Evolutionary conservation across 2,797 vertebrate genomes (phyloP), one percentile per base, ranked within the genome.

Genomic region (Pipistrellus pipistrellus): DNA sequence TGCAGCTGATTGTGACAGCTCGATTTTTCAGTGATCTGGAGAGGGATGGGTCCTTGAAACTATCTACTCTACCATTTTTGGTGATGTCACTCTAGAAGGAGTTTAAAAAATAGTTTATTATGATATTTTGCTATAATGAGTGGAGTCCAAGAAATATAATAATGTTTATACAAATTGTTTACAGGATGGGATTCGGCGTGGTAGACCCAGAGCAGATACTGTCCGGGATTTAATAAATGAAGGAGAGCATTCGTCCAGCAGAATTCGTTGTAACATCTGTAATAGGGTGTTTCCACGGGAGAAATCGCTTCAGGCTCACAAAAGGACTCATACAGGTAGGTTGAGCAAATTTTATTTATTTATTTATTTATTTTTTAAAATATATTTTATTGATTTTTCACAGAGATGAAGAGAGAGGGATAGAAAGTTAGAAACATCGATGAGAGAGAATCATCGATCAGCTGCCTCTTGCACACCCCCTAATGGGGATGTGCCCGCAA

Each of bases 301-400:
- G 97, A 99, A 99, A 69, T 99, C 99, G 1, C 98, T 99, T 53
- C 99, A 99, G 97, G 99, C 99, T 23, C 99, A 99, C 97, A 99
- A 99, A 97, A 99, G 99, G 94, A 99, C 99, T 69, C 99, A 99
- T 96, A 99, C 99, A 5, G 99, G 99, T 99, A 97, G 97, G 97
- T 53, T 9, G 20, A 77, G 53, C 55, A 82, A 23, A 48, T 72
- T 69, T 55, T 62, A 66, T n/a, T n/a, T n/a, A n/a, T n/a, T n/a
- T n/a, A n/a, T n/a, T n/a, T n/a, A n/a, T n/a, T n/a, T n/a, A n/a
- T n/a, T n/a, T n/a, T n/a, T n/a, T n/a, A n/a, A n/a, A n/a, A n/a
- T n/a, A n/a, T n/a, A n/a, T n/a, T n/a, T n/a, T n/a, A n/a, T n/a
- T n/a, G n/a, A n/a, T n/a, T n/a, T n/a, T n/a, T n/a, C n/a, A n/a